These are phyloP conservation scores for Lacanobia oleracea DNA, from an alignment of 2,888 invertebrate species.

Conservation along the genomic window DNA sequence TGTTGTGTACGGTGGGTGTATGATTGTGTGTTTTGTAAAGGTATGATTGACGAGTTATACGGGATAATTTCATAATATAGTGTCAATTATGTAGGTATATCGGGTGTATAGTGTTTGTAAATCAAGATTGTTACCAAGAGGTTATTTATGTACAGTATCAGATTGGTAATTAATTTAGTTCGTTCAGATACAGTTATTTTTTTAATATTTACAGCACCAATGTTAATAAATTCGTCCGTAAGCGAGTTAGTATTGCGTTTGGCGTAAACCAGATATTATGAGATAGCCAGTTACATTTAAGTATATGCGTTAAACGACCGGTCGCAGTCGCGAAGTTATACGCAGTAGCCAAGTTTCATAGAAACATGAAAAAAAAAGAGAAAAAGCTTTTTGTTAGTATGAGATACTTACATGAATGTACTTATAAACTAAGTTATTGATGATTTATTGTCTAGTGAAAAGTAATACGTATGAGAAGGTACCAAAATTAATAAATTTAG, in stretches of 20 bases:
- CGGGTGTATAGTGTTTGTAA: constrained; percentile 6
- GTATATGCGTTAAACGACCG: constrained; percentile 79
- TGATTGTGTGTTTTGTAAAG: neutral
- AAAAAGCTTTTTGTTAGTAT: constrained; percentile 90
- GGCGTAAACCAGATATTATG: constrained; percentile 90
- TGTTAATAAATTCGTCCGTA: constrained; percentile 75
- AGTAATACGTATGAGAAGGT: constrained; percentile 49
- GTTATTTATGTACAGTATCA: constrained; percentile 58
- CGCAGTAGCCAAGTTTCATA: constrained; percentile 89
- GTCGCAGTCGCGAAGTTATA: constrained; percentile 75
- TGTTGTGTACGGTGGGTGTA: neutral
- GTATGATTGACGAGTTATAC: neutral
- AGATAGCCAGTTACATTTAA: constrained; percentile 81
- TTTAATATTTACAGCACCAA: constrained; percentile 77
- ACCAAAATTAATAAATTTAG: constrained; percentile 25
- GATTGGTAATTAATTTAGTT: constrained; percentile 44
- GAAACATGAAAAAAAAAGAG: constrained; percentile 90
- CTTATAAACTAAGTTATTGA: constrained; percentile 72
- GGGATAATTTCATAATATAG: neutral
- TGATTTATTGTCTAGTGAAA: constrained; percentile 54
- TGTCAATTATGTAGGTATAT: neutral
- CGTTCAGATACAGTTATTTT: constrained; percentile 53
- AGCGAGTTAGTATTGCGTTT: constrained; percentile 88
- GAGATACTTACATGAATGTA: constrained; percentile 77
- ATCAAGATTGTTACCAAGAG: constrained; percentile 30